Evolutionary conservation across 2,888 invertebrate species (phyloP).

Genomic region (Phytoseiulus persimilis): DNA sequence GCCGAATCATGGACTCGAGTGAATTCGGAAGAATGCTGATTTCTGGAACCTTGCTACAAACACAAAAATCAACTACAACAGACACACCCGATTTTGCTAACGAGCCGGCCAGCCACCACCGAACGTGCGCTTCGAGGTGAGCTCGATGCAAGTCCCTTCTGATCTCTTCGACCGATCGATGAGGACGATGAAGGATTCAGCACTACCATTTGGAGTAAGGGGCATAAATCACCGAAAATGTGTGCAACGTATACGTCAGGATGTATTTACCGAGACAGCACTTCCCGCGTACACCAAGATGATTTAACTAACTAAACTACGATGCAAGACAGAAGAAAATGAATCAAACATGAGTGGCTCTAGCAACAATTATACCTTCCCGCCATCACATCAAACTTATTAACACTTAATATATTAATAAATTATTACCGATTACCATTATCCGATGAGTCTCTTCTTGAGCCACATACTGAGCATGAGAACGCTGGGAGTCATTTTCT

Average conservation of each 20-base stretch:
- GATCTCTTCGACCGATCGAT: no score
- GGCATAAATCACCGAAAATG: neutral
- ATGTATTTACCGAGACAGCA: neutral
- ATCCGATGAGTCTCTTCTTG: neutral
- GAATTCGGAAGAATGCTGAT: neutral
- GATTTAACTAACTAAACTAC: neutral
- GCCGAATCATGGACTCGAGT: neutral
- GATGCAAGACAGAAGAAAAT: neutral
- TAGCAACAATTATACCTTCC: conserved; percentile 26
- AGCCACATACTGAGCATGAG: neutral
- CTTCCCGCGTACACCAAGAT: neutral
- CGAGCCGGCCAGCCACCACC: neutral
- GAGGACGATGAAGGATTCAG: neutral
- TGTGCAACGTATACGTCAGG: neutral
- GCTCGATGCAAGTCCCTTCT: neutral
- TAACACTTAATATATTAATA: conserved; percentile 36
- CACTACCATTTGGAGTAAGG: neutral
- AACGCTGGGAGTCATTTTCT: neutral
- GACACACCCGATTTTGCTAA: neutral
- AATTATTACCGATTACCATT: conserved; percentile 20
- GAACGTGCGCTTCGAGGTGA: neutral
- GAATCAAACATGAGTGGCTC: conserved; percentile 23
- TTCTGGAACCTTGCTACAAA: neutral
- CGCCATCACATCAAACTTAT: conserved; percentile 10
- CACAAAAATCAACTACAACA: neutral